Evolutionary conservation across 2,888 invertebrate species (phyloP).

Genomic region (Melanargia galathea): DNA sequence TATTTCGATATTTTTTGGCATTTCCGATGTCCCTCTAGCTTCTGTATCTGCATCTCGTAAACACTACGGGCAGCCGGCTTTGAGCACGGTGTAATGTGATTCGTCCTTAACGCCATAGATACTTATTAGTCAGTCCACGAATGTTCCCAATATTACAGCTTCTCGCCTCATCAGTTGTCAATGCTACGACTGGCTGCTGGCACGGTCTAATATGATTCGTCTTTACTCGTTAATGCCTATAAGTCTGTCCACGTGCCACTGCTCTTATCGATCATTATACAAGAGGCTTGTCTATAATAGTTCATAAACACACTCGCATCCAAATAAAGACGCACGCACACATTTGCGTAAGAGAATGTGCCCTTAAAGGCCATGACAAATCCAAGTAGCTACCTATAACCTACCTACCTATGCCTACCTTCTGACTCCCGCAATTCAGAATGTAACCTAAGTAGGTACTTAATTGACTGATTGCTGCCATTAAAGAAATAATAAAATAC

Average conservation of each 20-base stretch:
- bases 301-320: conserved; percentile 38
- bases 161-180: not conserved
- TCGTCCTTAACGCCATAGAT: too few relatives aligned
- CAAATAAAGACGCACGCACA: conserved; percentile 25
- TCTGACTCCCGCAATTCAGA: conserved; percentile 32
- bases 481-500: conserved; percentile 44
- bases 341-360: conserved; percentile 31
- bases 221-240: conserved; percentile 52
- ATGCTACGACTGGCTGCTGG: not conserved
- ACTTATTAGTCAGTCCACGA: too few relatives aligned
- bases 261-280: conserved; percentile 42
- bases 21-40: too few relatives aligned
- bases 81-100: too few relatives aligned
- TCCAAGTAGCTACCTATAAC: conserved; percentile 10
- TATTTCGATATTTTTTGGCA: too few relatives aligned
- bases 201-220: conserved; percentile 6
- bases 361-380: conserved; percentile 32
- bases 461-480: conserved; percentile 47
- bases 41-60: too few relatives aligned
- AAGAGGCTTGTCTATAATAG: conserved; percentile 31
- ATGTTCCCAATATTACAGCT: not conserved
- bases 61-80: too few relatives aligned
- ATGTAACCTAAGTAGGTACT: conserved; percentile 33
- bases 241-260: conserved; percentile 66
- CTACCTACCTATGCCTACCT: not conserved